These are phyloP conservation scores for Ictalurus punctatus DNA, from an alignment of 2,113 vertebrate species.

Conservation along the genomic window DNA sequence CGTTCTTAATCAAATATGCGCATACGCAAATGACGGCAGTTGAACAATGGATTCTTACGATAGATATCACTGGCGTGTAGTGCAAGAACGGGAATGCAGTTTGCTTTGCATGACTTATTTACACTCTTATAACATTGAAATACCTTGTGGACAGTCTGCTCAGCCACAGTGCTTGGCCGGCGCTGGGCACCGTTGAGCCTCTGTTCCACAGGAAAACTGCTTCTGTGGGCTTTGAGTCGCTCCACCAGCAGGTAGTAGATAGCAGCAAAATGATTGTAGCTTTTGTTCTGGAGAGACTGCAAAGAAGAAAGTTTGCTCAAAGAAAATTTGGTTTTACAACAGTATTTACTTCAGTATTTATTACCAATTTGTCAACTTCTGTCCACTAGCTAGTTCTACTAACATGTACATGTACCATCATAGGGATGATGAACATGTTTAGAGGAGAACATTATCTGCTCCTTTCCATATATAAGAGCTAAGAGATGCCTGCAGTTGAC, in stretches of 20 bases:
- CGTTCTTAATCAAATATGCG: background rate
- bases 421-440: background rate
- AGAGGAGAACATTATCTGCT: background rate
- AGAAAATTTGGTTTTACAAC: background rate
- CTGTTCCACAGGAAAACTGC: slow-evolving; percentile 95
- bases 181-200: slow-evolving; percentile 88
- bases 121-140: slow-evolving; percentile 45
- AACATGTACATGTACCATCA: background rate
- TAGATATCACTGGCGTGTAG: background rate
- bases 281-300: slow-evolving; percentile 97
- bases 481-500: background rate
- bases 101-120: slow-evolving; percentile 36
- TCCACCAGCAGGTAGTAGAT: slow-evolving; percentile 98
- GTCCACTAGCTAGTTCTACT: background rate
- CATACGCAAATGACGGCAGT: background rate
- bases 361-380: background rate
- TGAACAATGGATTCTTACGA: background rate
- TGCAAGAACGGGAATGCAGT: background rate
- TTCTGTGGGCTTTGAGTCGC: slow-evolving; percentile 91
- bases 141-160: slow-evolving; percentile 96
- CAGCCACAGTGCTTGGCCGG: slow-evolving; percentile 90
- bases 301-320: slow-evolving; percentile 36
- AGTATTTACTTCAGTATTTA: background rate
- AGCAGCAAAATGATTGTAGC: slow-evolving; percentile 98
- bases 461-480: background rate